Evolutionary conservation across 2,113 vertebrate genomes (phyloP), one percentile per base, ranked within the genome.

Genomic region (Malurus alboscapulatus): DNA sequence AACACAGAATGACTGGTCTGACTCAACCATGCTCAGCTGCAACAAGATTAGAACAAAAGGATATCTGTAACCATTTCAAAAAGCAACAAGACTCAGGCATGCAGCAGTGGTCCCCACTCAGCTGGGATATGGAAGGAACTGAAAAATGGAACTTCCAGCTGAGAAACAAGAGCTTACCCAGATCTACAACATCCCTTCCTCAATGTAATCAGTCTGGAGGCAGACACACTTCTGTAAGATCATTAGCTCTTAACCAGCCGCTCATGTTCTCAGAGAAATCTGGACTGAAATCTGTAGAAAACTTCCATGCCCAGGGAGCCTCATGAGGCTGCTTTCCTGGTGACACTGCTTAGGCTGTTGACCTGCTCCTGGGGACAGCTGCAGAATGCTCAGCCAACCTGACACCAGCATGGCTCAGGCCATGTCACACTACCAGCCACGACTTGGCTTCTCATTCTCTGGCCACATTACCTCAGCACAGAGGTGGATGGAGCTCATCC

Each of bases 361-460:
- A 45, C 40, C 12, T 0, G 0, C 48, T 51, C 17, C 1, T 3
- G 3, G 24, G 45, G 42, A 36, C 74, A 58, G 57, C 78, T 36
- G 66, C 63, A 68, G 54, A 14, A 7, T 65, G 36, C 55, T 74
- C 0, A 0, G 29, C 13, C 25, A 68, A 38, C 32, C 44, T 34
- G 44, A 38, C 4, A 3, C 20, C 48, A 72, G 58, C 38, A 20
- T 5, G 34, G 62, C 42, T 72, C 0, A 0, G 34, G 32, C 21
- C 26, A 2, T 4, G 1, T 32, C 34, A 2, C 59, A 13, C 26
- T 6, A 17, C 45, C 26, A 61, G 65, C 47, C 61, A 8, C 6
- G 14, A 40, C 38, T 11, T 51, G 26, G 42, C 32, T 83, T 10
- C 47, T 75, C 21, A 4, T 15, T 54, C 62, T 67, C 42, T n/a